Conservation (phyloP, 2,888 invertebrate species). For the Blastobasis lacticolella region DNA sequence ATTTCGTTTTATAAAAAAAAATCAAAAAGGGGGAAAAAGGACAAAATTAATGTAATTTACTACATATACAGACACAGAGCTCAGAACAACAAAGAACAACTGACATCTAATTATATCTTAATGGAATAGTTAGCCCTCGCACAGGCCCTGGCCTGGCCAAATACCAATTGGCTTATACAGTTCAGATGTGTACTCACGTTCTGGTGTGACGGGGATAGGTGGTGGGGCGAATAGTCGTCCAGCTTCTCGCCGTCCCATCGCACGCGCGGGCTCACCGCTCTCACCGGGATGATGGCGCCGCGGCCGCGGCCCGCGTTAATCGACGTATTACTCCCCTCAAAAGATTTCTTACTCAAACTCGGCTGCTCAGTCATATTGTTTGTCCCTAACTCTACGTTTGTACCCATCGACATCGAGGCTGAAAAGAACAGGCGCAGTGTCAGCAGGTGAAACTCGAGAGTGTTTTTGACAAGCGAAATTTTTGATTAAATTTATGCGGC, state of each 20-base stretch:
- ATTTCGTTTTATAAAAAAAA: no score
- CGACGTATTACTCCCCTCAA: constrained; percentile 67
- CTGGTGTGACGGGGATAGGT: constrained; percentile 59
- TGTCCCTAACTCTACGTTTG: constrained; percentile 71
- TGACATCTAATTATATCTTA: no score
- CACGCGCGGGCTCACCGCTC: constrained; percentile 68
- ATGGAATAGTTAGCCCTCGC: no score
- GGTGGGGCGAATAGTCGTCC: constrained; percentile 49
- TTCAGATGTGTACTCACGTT: constrained; percentile 64
- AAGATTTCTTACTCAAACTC: constrained; percentile 65
- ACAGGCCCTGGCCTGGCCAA: no score
- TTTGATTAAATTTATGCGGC: constrained; percentile 13
- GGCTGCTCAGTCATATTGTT: constrained; percentile 60
- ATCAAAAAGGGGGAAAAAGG: no score
- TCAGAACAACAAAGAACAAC: no score
- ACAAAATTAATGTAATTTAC: no score
- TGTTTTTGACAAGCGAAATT: neutral
- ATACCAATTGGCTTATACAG: no score
- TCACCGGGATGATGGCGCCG: constrained; percentile 64
- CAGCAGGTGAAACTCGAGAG: neutral
- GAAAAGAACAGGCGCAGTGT: constrained; percentile 33
- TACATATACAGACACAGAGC: no score
- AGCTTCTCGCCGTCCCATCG: constrained; percentile 65
- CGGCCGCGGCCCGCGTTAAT: constrained; percentile 56
- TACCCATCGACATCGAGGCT: constrained; percentile 83